Percentiles rank a stretch among this genome's conserved stretches.
Conservation (phyloP, 2,113 vertebrate genomes). For the Guaruba guarouba region DNA sequence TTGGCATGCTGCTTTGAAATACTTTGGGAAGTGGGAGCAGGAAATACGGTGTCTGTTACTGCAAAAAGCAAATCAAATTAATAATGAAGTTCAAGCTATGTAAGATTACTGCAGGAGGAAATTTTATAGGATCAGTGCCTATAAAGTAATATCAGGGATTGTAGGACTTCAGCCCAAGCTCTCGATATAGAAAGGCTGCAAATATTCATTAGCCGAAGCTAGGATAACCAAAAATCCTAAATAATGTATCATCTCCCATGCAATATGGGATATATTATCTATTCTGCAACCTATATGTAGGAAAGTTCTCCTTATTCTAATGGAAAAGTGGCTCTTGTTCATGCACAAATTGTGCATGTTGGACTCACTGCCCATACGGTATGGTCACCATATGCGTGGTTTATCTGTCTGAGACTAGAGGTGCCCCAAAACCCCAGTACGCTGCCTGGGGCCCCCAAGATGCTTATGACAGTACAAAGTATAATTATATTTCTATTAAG, state of each 20-base stretch:
- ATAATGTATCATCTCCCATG: neutral
- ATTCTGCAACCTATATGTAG: neutral
- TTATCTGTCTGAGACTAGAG: neutral
- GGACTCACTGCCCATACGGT: neutral
- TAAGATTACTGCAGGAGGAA: neutral
- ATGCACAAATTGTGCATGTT: neutral
- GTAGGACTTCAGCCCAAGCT: neutral
- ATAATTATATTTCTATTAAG: neutral
- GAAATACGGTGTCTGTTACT: neutral
- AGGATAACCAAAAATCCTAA: neutral
- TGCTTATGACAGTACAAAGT: neutral
- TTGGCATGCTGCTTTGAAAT: neutral
- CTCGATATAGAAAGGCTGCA: neutral
- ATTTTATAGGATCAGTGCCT: neutral
- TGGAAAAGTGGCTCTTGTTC: neutral
- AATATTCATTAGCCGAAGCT: neutral
- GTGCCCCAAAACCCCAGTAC: neutral
- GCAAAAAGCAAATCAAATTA: neutral
- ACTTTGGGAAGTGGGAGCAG: neutral
- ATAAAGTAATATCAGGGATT: neutral
- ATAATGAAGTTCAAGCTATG: neutral
- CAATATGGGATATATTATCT: neutral
- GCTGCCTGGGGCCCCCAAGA: neutral
- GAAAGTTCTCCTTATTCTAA: neutral
- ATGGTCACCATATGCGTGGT: accelerated